Conservation (phyloP, 2,113 vertebrate species). For the Excalfactoria chinensis region DNA sequence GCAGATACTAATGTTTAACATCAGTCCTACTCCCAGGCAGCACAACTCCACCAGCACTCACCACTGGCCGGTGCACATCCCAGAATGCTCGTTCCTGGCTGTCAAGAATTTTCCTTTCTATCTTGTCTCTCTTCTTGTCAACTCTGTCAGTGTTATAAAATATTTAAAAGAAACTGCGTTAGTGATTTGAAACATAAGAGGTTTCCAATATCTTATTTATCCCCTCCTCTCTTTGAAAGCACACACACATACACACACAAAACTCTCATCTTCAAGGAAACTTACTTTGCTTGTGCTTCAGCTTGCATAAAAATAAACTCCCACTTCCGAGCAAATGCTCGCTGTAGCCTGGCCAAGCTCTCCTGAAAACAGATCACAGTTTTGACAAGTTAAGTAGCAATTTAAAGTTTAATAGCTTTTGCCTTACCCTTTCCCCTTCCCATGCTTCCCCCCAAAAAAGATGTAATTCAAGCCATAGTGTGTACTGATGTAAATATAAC, state of each 20-base stretch:
- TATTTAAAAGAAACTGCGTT: constrained; percentile 15
- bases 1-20: not conserved
- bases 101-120: constrained; percentile 97
- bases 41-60: constrained; percentile 67
- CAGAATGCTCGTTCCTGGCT: constrained; percentile 98
- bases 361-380: constrained; percentile 82
- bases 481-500: not conserved
- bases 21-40: not conserved
- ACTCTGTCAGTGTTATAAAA: constrained; percentile 80
- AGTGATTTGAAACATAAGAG: not conserved
- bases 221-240: not conserved
- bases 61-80: constrained; percentile 98
- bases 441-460: accelerated
- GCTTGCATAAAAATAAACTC: constrained; percentile 99
- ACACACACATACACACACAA: not conserved
- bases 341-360: constrained; percentile 95
- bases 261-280: constrained; percentile 33
- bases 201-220: not conserved
- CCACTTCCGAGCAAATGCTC: constrained; percentile 97
- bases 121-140: constrained; percentile 98
- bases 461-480: not conserved
- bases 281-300: constrained; percentile 99
- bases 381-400: constrained; percentile 1
- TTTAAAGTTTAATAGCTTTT: not conserved
- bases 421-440: not conserved